Evolutionary conservation across 2,113 vertebrate species (phyloP).

Genomic region (Prionailurus viverrinus): DNA sequence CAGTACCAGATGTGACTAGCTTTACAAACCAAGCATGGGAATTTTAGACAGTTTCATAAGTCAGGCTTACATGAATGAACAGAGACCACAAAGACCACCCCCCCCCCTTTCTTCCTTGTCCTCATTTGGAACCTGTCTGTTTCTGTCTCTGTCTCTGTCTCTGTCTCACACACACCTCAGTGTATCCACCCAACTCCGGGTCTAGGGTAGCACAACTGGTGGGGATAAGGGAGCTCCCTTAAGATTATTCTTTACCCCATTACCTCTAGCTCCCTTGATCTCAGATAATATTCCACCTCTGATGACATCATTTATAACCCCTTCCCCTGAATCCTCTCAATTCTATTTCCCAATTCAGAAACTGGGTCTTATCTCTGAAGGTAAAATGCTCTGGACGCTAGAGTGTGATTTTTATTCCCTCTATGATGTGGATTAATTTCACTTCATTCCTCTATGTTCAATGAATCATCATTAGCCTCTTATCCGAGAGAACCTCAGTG

Average conservation of each 20-base stretch:
- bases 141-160: not conserved
- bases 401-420: not conserved
- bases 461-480: not conserved
- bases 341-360: not conserved
- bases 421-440: not conserved
- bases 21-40: not conserved
- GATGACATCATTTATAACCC: not conserved
- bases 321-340: not conserved
- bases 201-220: not conserved
- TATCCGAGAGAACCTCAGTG: not conserved
- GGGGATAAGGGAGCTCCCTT: not conserved
- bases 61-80: not conserved
- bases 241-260: not conserved
- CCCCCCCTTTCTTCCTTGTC: not conserved
- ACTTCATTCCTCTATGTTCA: not conserved
- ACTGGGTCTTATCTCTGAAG: not conserved
- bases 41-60: not conserved
- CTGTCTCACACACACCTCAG: not conserved
- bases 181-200: not conserved
- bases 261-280: not conserved
- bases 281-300: not conserved
- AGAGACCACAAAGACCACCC: not conserved
- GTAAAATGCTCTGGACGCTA: not conserved
- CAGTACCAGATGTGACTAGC: not conserved
- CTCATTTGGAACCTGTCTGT: not conserved